Conservation (phyloP, 2,888 invertebrate genomes). For the Lathronympha strigana region DNA sequence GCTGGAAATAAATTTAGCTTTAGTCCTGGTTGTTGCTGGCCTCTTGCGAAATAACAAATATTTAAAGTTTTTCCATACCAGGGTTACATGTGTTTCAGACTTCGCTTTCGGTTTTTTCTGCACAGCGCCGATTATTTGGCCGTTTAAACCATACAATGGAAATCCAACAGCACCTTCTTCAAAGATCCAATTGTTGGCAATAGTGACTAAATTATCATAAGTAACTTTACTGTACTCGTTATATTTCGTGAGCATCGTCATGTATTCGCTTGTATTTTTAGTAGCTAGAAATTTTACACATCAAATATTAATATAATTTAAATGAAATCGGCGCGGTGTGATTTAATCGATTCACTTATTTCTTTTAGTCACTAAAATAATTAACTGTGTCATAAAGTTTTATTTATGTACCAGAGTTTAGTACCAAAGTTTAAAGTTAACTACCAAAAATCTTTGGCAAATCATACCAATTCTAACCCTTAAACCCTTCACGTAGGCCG, state of each 20-base stretch:
- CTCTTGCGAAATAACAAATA: background rate
- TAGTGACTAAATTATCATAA: conserved; percentile 66
- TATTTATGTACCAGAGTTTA: too few relatives aligned
- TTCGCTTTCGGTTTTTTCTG: conserved; percentile 73
- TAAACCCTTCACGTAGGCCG: too few relatives aligned
- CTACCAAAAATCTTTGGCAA: too few relatives aligned
- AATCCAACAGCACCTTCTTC: conserved; percentile 66
- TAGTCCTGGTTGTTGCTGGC: too few relatives aligned
- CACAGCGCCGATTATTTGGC: conserved; percentile 60
- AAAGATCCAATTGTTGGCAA: conserved; percentile 74
- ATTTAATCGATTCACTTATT: too few relatives aligned
- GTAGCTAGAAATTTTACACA: conserved; percentile 47
- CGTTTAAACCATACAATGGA: conserved; percentile 66
- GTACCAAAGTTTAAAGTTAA: too few relatives aligned
- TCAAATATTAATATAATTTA: too few relatives aligned
- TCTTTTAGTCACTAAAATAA: too few relatives aligned
- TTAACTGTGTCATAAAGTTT: too few relatives aligned
- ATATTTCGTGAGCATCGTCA: conserved; percentile 66
- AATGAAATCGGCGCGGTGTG: too few relatives aligned
- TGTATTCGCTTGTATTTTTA: conserved; percentile 64
- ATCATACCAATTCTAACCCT: too few relatives aligned
- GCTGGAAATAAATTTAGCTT: too few relatives aligned
- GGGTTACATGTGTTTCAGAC: conserved; percentile 64
- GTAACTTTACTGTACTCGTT: conserved; percentile 70
- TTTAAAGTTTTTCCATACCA: conserved; percentile 49